Percentiles rank a stretch among this genome's conserved stretches.
These are phyloP conservation scores for Apistogramma diplotaenia DNA, from an alignment of 2,113 vertebrate genomes.

Conservation along the genomic window DNA sequence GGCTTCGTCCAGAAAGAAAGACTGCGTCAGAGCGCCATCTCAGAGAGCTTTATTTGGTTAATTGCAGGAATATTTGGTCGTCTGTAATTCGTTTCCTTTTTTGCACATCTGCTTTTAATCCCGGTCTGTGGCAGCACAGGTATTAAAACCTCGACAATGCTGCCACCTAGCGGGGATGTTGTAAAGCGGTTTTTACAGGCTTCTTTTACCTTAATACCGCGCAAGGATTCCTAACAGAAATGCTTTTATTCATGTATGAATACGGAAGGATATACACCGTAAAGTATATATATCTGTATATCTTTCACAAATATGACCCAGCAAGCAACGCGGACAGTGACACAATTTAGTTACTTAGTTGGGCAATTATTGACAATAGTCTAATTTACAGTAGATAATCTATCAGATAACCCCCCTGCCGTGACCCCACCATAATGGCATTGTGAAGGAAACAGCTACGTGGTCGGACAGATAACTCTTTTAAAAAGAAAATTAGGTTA, in stretches of 20 bases:
- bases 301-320: not conserved
- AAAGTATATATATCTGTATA: too few relatives aligned
- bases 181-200: not conserved
- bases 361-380: not conserved
- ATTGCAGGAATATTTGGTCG: not conserved
- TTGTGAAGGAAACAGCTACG: not conserved
- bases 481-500: not conserved
- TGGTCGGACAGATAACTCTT: not conserved
- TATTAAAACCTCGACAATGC: constrained; percentile 11
- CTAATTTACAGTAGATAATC: not conserved
- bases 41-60: not conserved
- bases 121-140: not conserved
- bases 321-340: not conserved
- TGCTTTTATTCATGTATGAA: not conserved
- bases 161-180: constrained; percentile 47
- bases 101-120: constrained; percentile 50
- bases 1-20: not conserved
- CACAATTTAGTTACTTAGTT: not conserved
- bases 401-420: not conserved
- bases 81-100: constrained; percentile 8
- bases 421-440: not conserved
- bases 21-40: not conserved
- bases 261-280: too few relatives aligned
- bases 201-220: not conserved
- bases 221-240: not conserved